These are phyloP conservation scores for Rhabdophis nuchalis DNA, from an alignment of 2,797 vertebrate species.

Conservation along the genomic window DNA sequence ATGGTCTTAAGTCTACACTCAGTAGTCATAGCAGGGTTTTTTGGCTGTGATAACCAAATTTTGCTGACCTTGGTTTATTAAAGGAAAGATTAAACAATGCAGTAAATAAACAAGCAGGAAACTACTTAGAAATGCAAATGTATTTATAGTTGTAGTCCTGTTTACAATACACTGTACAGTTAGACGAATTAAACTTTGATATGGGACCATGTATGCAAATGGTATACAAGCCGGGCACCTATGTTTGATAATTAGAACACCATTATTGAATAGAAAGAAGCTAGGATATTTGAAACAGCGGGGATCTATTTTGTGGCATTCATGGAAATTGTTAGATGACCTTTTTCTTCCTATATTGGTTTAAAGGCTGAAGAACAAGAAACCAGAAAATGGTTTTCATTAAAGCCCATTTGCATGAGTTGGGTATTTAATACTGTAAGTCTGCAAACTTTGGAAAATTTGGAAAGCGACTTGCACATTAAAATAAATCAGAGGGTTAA, in stretches of 20 bases:
- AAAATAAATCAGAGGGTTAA: conserved; percentile 37
- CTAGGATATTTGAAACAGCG: background rate
- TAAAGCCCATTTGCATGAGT: conserved; percentile 13
- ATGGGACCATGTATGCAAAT: background rate
- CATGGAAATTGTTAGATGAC: background rate
- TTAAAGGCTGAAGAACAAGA: conserved; percentile 5
- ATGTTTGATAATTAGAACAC: background rate
- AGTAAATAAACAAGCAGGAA: background rate
- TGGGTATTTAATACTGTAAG: conserved; percentile 21
- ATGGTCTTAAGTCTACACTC: background rate
- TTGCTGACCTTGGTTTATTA: background rate
- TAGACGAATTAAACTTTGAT: background rate
- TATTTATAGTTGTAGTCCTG: background rate
- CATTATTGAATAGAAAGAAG: background rate
- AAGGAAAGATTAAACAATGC: background rate
- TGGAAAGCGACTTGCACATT: conserved; percentile 2
- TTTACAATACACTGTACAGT: background rate
- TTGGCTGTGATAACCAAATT: background rate
- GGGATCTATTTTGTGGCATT: background rate
- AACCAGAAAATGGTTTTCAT: conserved; percentile 20
- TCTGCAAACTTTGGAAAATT: conserved; percentile 12
- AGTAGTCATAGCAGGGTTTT: background rate
- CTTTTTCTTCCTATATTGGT: conserved; percentile 12
- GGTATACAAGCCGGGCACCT: too few relatives aligned
- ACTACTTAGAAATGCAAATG: background rate